phyloP scores from a whole-genome alignment of 2,888 invertebrate species.

The Maniola hyperantus region DNA sequence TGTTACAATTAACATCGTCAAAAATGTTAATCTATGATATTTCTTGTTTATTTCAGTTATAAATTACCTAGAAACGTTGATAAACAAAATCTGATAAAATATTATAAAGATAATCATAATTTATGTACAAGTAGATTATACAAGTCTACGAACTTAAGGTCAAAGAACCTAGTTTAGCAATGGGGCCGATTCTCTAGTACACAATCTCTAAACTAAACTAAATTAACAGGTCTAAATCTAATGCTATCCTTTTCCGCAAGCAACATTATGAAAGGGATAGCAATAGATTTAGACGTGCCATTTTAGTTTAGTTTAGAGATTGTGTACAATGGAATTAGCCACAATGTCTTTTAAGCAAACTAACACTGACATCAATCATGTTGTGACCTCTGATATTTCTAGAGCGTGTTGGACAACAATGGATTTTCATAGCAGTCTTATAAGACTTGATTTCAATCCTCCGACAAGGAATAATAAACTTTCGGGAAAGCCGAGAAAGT shows the following conservation, averaged over 20 bases:
- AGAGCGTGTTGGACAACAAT: conserved; percentile 54
- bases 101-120: not conserved
- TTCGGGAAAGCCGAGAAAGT: conserved; percentile 24
- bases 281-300: no score
- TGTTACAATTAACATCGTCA: no score
- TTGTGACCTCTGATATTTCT: conserved; percentile 59
- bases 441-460: conserved; percentile 28
- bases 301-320: no score
- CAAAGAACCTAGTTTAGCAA: conserved; percentile 45
- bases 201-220: no score
- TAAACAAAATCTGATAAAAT: not conserved
- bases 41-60: not conserved
- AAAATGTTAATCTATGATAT: no score
- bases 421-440: conserved; percentile 47
- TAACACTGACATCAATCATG: conserved; percentile 57
- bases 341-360: conserved; percentile 47
- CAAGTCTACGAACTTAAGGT: conserved; percentile 38
- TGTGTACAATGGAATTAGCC: no score
- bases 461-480: conserved; percentile 41
- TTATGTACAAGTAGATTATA: no score
- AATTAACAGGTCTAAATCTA: no score
- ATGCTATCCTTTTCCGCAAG: no score
- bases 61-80: not conserved
- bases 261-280: no score
- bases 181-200: no score